phyloP scores from a whole-genome alignment of 2,113 vertebrate genomes.

The Otolemur garnettii region DNA sequence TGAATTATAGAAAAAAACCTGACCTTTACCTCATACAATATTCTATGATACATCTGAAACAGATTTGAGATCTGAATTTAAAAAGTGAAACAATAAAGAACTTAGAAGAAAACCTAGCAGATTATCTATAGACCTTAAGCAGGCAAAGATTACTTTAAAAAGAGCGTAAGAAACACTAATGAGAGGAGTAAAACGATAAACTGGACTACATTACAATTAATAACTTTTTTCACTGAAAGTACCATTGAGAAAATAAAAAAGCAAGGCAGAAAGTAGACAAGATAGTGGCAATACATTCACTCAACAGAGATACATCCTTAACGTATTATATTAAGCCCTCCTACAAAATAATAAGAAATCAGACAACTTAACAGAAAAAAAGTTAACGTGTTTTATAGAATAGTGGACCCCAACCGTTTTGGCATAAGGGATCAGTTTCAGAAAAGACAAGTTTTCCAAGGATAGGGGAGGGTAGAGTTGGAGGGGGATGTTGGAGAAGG shows the following conservation, averaged over 20 bases:
- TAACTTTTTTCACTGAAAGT: conserved; percentile 33
- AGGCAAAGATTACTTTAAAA: not conserved
- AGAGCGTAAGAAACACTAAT: not conserved
- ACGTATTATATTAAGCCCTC: not conserved
- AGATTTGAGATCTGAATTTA: not conserved
- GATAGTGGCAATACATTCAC: not conserved
- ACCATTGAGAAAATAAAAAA: conserved; percentile 42
- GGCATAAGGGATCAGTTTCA: no score
- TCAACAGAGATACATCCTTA: not conserved
- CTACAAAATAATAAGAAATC: conserved; percentile 13
- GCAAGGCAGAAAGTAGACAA: not conserved
- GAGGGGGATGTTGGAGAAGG: no score
- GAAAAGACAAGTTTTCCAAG: no score
- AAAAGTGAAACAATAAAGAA: conserved; percentile 36
- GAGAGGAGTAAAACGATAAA: conserved; percentile 6
- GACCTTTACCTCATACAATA: not conserved
- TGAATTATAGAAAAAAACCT: conserved; percentile 10
- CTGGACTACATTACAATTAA: not conserved
- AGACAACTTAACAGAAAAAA: not conserved
- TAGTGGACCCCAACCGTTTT: no score
- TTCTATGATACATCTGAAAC: not conserved
- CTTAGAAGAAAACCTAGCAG: not conserved
- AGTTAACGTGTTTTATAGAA: not conserved
- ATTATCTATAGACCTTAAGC: not conserved
- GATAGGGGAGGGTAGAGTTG: no score